A percentile compares a stretch with the other conserved stretches of the same genome.
phyloP scores from a whole-genome alignment of 1,140 invertebrate genomes.

The Drosophila funebris region DNA sequence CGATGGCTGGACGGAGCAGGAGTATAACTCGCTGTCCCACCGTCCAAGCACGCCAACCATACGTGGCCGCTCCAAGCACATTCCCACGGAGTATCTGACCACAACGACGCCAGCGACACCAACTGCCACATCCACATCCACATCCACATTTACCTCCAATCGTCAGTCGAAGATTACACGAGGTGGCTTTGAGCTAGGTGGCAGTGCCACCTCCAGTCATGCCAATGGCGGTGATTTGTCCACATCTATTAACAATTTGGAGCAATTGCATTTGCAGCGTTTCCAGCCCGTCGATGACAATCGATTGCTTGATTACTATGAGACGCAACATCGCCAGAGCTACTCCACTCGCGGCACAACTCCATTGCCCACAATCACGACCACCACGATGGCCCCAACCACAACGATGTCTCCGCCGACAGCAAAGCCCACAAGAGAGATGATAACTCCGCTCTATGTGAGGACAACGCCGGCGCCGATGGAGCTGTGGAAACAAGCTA shows the following conservation, averaged over 20 bases:
- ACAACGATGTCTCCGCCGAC: constrained; percentile 15
- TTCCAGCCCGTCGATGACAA: constrained; percentile 72
- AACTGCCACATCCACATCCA: constrained; percentile 59
- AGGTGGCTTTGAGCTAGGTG: constrained; percentile 62
- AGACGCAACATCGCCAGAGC: constrained; percentile 7
- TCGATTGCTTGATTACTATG: constrained; percentile 56
- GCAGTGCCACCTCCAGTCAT: constrained; percentile 51
- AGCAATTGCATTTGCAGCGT: constrained; percentile 61
- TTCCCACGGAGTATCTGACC: constrained; percentile 90
- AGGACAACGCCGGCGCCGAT: constrained; percentile 55
- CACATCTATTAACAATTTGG: constrained; percentile 76
- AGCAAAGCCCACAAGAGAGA: neutral
- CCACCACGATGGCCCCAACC: constrained; percentile 11
- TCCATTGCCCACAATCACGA: constrained; percentile 7
- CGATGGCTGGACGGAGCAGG: constrained; percentile 92
- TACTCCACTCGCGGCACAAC: constrained; percentile 24
- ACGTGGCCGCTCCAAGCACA: constrained; percentile 88
- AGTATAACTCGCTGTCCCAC: constrained; percentile 86
- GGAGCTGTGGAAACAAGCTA: constrained; percentile 87
- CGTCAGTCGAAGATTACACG: constrained; percentile 73
- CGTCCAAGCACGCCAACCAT: constrained; percentile 85
- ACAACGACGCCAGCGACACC: constrained; percentile 82
- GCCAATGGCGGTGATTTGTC: constrained; percentile 64
- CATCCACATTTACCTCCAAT: constrained; percentile 73
- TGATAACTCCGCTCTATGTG: constrained; percentile 60